A percentile compares a stretch with the other conserved stretches of the same genome.
Evolutionary conservation across 2,797 vertebrate species (phyloP).

Genomic region (Cichlasoma orientale): DNA sequence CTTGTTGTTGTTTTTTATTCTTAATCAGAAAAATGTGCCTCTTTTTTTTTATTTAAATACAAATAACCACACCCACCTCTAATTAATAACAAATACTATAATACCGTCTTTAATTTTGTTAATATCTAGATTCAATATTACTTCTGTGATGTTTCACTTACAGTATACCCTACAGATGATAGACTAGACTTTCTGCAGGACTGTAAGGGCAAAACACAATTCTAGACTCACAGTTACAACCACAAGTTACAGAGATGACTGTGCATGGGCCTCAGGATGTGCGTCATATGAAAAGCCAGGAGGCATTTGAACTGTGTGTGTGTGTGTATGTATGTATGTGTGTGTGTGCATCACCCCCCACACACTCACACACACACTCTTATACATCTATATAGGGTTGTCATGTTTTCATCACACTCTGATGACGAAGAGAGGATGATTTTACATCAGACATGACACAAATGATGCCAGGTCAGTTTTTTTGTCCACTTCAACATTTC

Average conservation of each 20-base stretch:
- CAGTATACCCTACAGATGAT: background rate
- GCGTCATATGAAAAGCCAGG: conserved; percentile 55
- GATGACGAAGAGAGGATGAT: conserved; percentile 17
- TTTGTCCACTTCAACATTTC: conserved; percentile 10
- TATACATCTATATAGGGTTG: conserved; percentile 3
- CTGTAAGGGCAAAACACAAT: background rate
- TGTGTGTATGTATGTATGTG: background rate
- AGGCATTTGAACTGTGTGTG: conserved; percentile 24
- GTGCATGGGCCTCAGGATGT: conserved; percentile 54
- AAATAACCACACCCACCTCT: background rate
- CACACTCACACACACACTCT: conserved; percentile 1
- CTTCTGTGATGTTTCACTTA: background rate
- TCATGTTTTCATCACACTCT: conserved; percentile 21
- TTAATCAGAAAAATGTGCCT: background rate
- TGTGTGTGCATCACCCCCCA: conserved; percentile 17
- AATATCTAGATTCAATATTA: background rate
- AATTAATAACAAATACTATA: background rate
- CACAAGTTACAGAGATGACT: conserved; percentile 60
- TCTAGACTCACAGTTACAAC: conserved; percentile 9
- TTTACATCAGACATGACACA: conserved; percentile 2
- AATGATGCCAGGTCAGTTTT: background rate
- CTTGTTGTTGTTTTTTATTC: background rate
- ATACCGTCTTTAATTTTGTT: background rate
- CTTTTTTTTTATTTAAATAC: background rate
- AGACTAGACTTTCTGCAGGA: background rate